phyloP scores from a whole-genome alignment of 2,888 invertebrate genomes.

The Lypha dubia region DNA sequence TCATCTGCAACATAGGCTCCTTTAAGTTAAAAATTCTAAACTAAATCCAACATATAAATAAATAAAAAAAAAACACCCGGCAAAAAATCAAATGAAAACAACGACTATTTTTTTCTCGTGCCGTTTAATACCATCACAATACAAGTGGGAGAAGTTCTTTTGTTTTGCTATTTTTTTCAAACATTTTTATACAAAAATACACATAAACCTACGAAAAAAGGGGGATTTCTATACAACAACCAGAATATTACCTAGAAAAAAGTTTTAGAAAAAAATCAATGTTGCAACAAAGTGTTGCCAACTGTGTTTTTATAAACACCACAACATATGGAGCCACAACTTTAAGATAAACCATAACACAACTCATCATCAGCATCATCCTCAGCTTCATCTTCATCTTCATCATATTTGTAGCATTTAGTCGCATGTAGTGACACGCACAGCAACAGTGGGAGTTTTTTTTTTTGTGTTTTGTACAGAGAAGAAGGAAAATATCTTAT shows the following conservation, averaged over 20 bases:
- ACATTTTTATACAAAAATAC: constrained; percentile 46
- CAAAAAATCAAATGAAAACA: constrained; percentile 60
- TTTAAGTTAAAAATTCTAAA: constrained; percentile 52
- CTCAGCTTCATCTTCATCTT: constrained; percentile 11
- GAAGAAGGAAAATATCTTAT: constrained; percentile 13
- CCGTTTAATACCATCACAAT: constrained; percentile 60
- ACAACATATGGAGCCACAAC: constrained; percentile 68
- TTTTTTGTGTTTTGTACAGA: not conserved
- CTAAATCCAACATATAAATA: constrained; percentile 38
- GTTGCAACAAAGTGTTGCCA: constrained; percentile 71
- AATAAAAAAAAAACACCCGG: constrained; percentile 40
- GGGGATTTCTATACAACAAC: constrained; percentile 32
- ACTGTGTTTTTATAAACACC: constrained; percentile 68
- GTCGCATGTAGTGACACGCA: not conserved
- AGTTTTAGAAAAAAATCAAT: constrained; percentile 56
- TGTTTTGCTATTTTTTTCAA: constrained; percentile 66
- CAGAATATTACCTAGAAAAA: constrained; percentile 25
- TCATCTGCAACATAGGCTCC: constrained; percentile 63
- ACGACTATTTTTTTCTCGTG: constrained; percentile 21
- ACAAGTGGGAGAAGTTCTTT: constrained; percentile 70
- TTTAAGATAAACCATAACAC: constrained; percentile 52
- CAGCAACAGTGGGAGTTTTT: constrained; percentile 46
- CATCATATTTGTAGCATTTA: constrained; percentile 13
- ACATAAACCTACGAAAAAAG: constrained; percentile 27
- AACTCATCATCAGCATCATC: constrained; percentile 32